These are phyloP conservation scores for Acanthopleura granulata DNA, from an alignment of 2,888 invertebrate species.

Conservation along the genomic window DNA sequence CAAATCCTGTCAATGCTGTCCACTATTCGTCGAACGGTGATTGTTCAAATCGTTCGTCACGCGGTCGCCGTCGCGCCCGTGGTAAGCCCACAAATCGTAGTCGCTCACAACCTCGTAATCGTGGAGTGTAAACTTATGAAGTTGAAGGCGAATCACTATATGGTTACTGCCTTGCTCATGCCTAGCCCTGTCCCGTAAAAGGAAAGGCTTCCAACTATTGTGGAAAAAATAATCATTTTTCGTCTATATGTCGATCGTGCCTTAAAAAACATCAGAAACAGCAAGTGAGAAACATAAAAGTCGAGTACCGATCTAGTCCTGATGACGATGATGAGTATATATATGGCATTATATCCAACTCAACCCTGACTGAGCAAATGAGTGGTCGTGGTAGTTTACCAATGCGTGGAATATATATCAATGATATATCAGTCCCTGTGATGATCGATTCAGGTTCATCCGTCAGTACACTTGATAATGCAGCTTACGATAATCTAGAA, in stretches of 20 bases:
- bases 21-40: neutral
- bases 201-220: conserved; percentile 17
- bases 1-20: neutral
- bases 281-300: neutral
- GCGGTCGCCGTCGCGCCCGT: too few relatives aligned
- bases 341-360: neutral
- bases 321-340: neutral
- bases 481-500: neutral
- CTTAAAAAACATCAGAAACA: too few relatives aligned
- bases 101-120: neutral
- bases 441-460: conserved; percentile 21
- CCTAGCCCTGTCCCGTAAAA: conserved; percentile 19
- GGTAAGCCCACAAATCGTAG: neutral
- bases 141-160: neutral
- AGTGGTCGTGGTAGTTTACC: neutral
- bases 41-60: neutral
- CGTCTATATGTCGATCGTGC: too few relatives aligned
- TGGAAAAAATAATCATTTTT: conserved; percentile 18
- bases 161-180: conserved; percentile 6
- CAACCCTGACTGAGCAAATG: neutral
- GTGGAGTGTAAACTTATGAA: neutral
- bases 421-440: neutral
- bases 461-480: conserved; percentile 21
- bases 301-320: neutral
- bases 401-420: neutral